Evolutionary conservation across 2,113 vertebrate genomes (phyloP), one percentile per base, ranked within the genome.

Genomic region (Pelobates fuscus): DNA sequence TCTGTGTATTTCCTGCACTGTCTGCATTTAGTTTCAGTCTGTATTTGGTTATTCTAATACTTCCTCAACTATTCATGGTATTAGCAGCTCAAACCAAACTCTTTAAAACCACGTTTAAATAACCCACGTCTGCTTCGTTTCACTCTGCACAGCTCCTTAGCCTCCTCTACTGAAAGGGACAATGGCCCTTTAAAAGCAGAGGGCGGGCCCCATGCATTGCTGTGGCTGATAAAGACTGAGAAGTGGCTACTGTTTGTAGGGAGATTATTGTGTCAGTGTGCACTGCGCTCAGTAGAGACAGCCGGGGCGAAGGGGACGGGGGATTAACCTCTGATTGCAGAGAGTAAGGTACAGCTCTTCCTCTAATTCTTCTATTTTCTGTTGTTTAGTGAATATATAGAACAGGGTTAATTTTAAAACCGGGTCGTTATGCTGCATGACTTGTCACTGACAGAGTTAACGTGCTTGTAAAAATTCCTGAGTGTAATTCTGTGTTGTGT

Each of bases 151-250:
- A 37, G 67, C 30, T 41, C 62, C 60, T 61, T n/a, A n/a, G n/a
- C n/a, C n/a, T n/a, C n/a, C 69, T 71, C 26, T 0, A n/a, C 5
- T 6, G 59, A 30, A 17, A 65, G 37, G 8, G 62, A 20, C 27
- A 20, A 21, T 65, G 32, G 62, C 64, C 54, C 72, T 76, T 76
- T 76, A 67, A 65, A 29, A 67, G 62, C 2, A 1, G 72, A 67
- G 64, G 72, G 72, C 29, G 63, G 72, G 25, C 23, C 71, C 30
- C 55, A n/a, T 37, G 37, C 52, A 44, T 29, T 74, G 62, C 24
- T 58, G 26, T 37, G 52, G 49, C 66, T 62, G 75, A 77, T 70
- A 64, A 65, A 77, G 59, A 54, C 59, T 64, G 27, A 62, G 27
- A 77, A 77, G 58, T 64, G 66, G 57, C 57, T 15, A 55, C 23